Percentiles rank a stretch among this genome's conserved stretches.
Evolutionary conservation across 2,888 invertebrate species (phyloP).

Genomic region (Scaptomyza parva): DNA sequence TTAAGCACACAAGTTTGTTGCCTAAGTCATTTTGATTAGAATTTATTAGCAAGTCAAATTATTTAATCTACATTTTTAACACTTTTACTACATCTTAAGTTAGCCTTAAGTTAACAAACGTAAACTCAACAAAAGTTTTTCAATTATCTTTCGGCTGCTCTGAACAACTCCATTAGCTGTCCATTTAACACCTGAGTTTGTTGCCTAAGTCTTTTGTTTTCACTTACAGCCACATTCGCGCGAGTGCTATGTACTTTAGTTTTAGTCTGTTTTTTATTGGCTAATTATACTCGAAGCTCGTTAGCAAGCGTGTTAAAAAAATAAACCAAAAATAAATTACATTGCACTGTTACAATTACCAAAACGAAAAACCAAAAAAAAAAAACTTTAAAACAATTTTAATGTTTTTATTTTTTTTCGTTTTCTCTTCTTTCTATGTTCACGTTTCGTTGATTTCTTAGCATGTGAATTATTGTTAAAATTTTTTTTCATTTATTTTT

Average conservation of each 20-base stretch:
- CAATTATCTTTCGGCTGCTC: neutral
- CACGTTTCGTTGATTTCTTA: slow-evolving; percentile 60
- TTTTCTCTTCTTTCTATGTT: slow-evolving; percentile 4
- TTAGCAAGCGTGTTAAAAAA: slow-evolving; percentile 43
- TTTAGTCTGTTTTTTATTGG: slow-evolving; percentile 64
- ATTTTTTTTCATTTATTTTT: neutral
- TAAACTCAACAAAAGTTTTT: neutral
- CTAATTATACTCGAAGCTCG: slow-evolving; percentile 69
- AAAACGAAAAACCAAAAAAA: neutral
- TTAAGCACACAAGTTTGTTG: slow-evolving; percentile 30
- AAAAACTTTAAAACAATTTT: slow-evolving; percentile 59
- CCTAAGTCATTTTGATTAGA: slow-evolving; percentile 62
- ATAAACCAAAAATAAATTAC: slow-evolving; percentile 65
- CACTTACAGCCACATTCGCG: slow-evolving; percentile 47
- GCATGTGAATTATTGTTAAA: slow-evolving; percentile 64
- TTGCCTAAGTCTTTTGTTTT: slow-evolving; percentile 72
- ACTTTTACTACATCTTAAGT: neutral
- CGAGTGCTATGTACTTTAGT: slow-evolving; percentile 25
- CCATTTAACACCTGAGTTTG: slow-evolving; percentile 36
- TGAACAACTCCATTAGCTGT: slow-evolving; percentile 32
- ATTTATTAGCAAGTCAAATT: neutral
- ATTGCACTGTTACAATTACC: slow-evolving; percentile 66
- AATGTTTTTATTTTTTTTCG: slow-evolving; percentile 59
- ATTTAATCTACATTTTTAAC: neutral
- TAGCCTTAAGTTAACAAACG: neutral